phyloP scores from a whole-genome alignment of 1,140 invertebrate genomes.

The Pseudobourletiella spinata region DNA sequence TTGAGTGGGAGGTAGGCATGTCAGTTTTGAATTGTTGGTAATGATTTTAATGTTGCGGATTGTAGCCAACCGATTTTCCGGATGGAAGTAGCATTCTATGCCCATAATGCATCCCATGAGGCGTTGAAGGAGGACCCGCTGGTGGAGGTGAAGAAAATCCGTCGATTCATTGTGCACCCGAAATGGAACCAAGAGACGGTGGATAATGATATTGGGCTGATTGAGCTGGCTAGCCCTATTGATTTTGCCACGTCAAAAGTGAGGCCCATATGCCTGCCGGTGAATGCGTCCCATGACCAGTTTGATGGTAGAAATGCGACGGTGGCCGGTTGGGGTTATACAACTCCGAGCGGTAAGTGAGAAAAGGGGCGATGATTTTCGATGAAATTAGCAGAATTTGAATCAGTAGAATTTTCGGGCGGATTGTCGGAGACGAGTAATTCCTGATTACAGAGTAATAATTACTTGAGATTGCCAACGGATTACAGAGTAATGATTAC shows the following conservation, averaged over 20 bases:
- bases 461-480: too few species aligned
- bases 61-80: not conserved
- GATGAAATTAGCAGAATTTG: too few species aligned
- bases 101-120: not conserved
- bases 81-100: constrained; percentile 5
- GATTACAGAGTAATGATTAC: too few species aligned
- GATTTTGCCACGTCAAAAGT: not conserved
- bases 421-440: too few species aligned
- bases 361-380: too few species aligned
- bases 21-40: not conserved
- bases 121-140: not conserved
- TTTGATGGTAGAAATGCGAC: constrained; percentile 6
- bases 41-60: not conserved
- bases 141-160: constrained; percentile 1
- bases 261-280: constrained; percentile 1
- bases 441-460: too few species aligned
- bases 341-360: not conserved
- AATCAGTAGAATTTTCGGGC: too few species aligned
- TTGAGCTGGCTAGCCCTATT: not conserved
- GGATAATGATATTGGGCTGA: constrained; percentile 9
- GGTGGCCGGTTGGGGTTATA: constrained; percentile 4
- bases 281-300: not conserved
- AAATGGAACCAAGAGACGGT: not conserved
- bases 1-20: not conserved
- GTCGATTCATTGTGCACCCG: not conserved